Evolutionary conservation across 1,140 invertebrate species (phyloP).

Genomic region (Scaptodrosophila lebanonensis): DNA sequence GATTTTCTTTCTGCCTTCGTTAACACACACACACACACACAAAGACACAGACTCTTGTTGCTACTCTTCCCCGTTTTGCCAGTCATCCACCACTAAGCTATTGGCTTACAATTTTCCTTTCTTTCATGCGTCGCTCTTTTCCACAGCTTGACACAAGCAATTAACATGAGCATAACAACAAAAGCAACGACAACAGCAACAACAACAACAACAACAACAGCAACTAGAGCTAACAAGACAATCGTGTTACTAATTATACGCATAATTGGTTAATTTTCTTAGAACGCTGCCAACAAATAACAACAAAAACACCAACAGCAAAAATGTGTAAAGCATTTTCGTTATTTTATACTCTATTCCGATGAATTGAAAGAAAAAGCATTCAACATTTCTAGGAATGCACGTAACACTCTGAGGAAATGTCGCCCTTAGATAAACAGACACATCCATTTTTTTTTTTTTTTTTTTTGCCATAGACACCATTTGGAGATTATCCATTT

Average conservation of each 20-base stretch:
- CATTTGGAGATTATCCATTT: no score
- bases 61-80: slow-evolving; percentile 46
- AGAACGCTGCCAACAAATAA: slow-evolving; percentile 46
- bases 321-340: not conserved
- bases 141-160: slow-evolving; percentile 53
- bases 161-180: slow-evolving; percentile 65
- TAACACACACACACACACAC: no score
- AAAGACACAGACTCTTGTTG: no score
- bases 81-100: slow-evolving; percentile 59
- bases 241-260: slow-evolving; percentile 75
- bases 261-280: slow-evolving; percentile 73
- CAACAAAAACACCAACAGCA: slow-evolving; percentile 1
- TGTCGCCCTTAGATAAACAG: no score
- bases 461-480: no score
- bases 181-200: slow-evolving; percentile 32
- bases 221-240: slow-evolving; percentile 53
- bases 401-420: no score
- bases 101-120: slow-evolving; percentile 51
- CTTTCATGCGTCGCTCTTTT: slow-evolving; percentile 24
- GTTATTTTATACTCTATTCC: no score
- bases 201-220: slow-evolving; percentile 11
- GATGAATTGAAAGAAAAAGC: slow-evolving; percentile 14
- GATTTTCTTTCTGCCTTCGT: no score
- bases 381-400: no score
- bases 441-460: no score